Percentiles rank a stretch among this genome's conserved stretches.
These are phyloP conservation scores for Apamea monoglypha DNA, from an alignment of 2,888 invertebrate genomes.

Conservation along the genomic window DNA sequence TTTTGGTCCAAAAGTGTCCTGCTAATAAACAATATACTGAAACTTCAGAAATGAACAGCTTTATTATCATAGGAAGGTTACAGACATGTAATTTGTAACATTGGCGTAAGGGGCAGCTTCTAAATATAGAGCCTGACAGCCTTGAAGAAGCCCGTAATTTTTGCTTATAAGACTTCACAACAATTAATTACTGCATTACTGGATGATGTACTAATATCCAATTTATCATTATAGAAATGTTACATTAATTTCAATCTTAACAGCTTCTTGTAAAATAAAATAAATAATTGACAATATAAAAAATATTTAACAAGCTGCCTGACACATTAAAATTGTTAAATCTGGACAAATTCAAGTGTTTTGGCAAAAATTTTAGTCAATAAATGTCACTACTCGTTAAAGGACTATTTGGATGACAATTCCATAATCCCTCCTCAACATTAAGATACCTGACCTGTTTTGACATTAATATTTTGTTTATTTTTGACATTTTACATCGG, in stretches of 20 bases:
- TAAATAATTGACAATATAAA: too few species aligned
- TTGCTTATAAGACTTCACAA: conserved; percentile 23
- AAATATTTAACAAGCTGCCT: too few species aligned
- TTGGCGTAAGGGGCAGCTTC: not conserved
- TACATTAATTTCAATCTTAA: not conserved
- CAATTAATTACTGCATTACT: not conserved
- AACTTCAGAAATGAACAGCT: not conserved
- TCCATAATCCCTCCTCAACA: too few species aligned
- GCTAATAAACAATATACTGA: not conserved
- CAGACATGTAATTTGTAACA: not conserved
- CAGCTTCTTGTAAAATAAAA: not conserved
- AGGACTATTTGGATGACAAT: too few species aligned
- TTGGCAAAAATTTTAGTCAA: too few species aligned
- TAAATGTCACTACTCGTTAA: too few species aligned
- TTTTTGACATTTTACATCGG: too few species aligned
- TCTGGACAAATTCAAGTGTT: too few species aligned
- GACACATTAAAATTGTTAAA: too few species aligned
- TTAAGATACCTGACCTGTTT: too few species aligned
- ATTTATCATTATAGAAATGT: not conserved
- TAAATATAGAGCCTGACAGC: conserved; percentile 3
- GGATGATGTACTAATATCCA: not conserved
- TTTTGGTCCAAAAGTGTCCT: too few species aligned
- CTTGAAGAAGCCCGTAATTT: conserved; percentile 29
- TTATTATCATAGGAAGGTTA: not conserved
- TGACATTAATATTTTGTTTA: too few species aligned